Evolutionary conservation across 1,140 invertebrate genomes (phyloP), one percentile per base, ranked within the genome.

Genomic region (Drosophila sulfurigaster): DNA sequence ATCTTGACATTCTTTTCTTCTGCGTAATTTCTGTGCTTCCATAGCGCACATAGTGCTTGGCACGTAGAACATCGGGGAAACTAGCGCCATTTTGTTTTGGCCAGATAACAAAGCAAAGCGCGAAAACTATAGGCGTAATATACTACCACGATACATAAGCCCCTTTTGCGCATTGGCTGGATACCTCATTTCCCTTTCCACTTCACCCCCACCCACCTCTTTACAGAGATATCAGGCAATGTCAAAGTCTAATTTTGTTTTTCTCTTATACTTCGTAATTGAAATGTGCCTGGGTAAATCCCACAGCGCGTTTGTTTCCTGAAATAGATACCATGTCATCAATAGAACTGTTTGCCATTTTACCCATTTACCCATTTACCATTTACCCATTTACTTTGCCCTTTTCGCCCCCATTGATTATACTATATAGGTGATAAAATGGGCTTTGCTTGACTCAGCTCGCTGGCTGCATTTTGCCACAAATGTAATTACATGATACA

Each of bases 281-380:
- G 80, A 87, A 83, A 88, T 75, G 62, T 67, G 67, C 59, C 70
- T 56, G 83, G 64, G 35, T 56, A 73, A 87, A 66, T 75, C 83
- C 80, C 83, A 60, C 54, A 51, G 51, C 48, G 48, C 62, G 7
- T 52, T 30, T 8, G 5, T 52, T 30, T n/a, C 65, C 72, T 54
- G 38, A 86, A 88, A 87, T 87, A 87, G 66, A 79, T 70, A 87
- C 66, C 80, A 73, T 87, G 83, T 88, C 83, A 88, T 81, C 83
- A 72, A 74, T 79, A 43, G 79, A 70, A 56, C 75, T 56, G 74
- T 70, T 64, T 65, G 49, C 59, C 60, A 58, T 82, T 82, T 13
- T n/a, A 52, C 54, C 25, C 28, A 6, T 38, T 38, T 43, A 4
- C 41, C n/a, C 41, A 43, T 58, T 49, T 16, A 7, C 35, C 41